Conservation (phyloP, 2,797 vertebrate genomes). For the Brotula barbata region DNA sequence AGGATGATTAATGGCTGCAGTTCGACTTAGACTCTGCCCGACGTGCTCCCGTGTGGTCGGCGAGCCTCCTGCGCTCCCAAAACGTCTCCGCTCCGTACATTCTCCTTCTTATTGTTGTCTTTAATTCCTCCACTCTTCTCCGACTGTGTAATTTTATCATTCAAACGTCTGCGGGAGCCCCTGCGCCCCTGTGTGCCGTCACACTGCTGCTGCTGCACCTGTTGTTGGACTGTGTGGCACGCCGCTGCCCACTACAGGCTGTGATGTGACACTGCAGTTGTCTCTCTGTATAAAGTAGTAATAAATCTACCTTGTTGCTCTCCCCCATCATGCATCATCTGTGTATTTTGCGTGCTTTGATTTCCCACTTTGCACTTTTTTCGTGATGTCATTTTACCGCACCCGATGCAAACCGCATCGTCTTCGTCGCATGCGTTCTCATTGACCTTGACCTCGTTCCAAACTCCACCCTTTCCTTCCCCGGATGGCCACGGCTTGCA, state of each 20-base stretch:
- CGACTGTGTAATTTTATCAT: constrained; percentile 3
- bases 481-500: too few species aligned
- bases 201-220: constrained; percentile 5
- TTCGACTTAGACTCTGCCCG: too few species aligned
- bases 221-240: constrained; percentile 42
- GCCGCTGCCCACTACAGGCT: constrained; percentile 72
- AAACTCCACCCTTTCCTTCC: too few species aligned
- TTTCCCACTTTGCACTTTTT: constrained; percentile 4
- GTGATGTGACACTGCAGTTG: constrained; percentile 51
- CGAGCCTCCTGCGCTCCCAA: background rate
- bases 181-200: constrained; percentile 3
- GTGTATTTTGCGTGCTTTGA: constrained; percentile 44
- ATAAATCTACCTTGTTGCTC: constrained; percentile 55
- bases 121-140: background rate
- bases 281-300: constrained; percentile 17
- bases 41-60: background rate
- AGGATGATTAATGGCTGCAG: too few species aligned
- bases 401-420: constrained; percentile 18
- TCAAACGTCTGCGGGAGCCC: constrained; percentile 23
- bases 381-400: background rate
- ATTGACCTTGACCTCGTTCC: too few species aligned
- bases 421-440: too few species aligned
- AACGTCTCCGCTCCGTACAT: background rate
- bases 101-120: background rate
- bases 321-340: constrained; percentile 48